phyloP scores from a whole-genome alignment of 2,113 vertebrate species.

The Salvelinus namaycush region DNA sequence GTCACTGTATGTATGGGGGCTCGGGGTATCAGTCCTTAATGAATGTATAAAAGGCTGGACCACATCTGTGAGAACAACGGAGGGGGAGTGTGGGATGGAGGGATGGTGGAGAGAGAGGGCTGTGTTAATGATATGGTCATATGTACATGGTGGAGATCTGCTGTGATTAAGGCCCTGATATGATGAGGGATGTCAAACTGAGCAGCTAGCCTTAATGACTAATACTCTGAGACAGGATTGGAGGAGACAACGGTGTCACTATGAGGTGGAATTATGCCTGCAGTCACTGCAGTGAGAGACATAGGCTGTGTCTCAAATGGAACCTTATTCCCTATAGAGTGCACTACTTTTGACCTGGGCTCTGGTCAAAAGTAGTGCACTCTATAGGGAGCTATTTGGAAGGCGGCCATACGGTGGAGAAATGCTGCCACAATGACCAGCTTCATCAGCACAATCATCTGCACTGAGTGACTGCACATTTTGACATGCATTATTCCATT shows the following conservation, averaged over 20 bases:
- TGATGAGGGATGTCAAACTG: constrained; percentile 67
- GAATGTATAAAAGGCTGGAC: constrained; percentile 47
- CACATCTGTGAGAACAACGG: constrained; percentile 24
- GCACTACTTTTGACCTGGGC: constrained; percentile 36
- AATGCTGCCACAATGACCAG: constrained; percentile 54
- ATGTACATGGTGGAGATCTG: constrained; percentile 62
- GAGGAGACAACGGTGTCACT: constrained; percentile 69
- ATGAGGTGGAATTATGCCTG: constrained; percentile 67
- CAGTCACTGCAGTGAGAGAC: constrained; percentile 43
- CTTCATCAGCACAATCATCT: constrained; percentile 62
- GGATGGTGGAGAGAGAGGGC: not conserved
- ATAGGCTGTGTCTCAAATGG: not conserved
- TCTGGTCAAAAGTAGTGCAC: constrained; percentile 7
- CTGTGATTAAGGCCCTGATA: constrained; percentile 68
- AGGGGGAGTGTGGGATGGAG: constrained; percentile 13
- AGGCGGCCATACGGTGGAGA: constrained; percentile 24
- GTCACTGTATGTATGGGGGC: constrained; percentile 26
- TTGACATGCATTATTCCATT: constrained; percentile 59
- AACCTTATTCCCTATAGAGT: no score
- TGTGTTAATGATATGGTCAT: constrained; percentile 65
- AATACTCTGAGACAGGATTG: constrained; percentile 65
- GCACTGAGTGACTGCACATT: constrained; percentile 49
- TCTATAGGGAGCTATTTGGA: no score
- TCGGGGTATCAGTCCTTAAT: constrained; percentile 39
- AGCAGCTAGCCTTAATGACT: constrained; percentile 65